Base-by-base conservation (phyloP, 2,888 invertebrate species). In the Clanis bilineata region DNA sequence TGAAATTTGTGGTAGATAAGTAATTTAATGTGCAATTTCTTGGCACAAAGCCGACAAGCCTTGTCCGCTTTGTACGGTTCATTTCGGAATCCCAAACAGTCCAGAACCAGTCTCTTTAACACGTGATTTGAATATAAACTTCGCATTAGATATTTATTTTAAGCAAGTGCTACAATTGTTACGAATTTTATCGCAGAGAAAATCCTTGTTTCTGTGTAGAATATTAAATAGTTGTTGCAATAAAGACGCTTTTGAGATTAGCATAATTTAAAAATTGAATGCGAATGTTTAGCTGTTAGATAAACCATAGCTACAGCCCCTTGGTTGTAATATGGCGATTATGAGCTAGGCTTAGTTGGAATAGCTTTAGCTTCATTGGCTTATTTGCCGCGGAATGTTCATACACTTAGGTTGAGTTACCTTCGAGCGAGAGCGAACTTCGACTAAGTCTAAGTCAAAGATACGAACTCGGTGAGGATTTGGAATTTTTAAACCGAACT, bases 151-250 rank as follows among this genome's bases (percentile, higher is more conserved):
- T 12, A 45, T 36, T 25, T 12, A 6, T 4, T 41, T 45, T 45
- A 23, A 12, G 18, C 28, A 51, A 51, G n/a, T 32, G 51, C 32
- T 51, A 51, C 32, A 41, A 0, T 51, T 51, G 51, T 51, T 51
- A 32, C 18, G 15, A 15, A 32, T n/a, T 41, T 51, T 28, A 51
- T 51, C 32, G 51, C 10, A 32, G 32, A 51, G 51, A 51, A 51
- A 32, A 51, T 51, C 32, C 51, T 51, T 15, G 51, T 51, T 25
- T 32, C 9, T 51, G 51, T 18, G 28, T 28, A 18, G 51, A 51
- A 51, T 51, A 51, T 18, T 51, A 51, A 47, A 25, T n/a, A n/a
- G 18, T 18, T 51, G 51, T 10, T 9, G 32, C 18, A 51, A 32
- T 51, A 51, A 51, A 51, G 28, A 32, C 32, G 28, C 7, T 18